phyloP scores from a whole-genome alignment of 1,140 invertebrate genomes.

The Lepidurus arcticus region DNA sequence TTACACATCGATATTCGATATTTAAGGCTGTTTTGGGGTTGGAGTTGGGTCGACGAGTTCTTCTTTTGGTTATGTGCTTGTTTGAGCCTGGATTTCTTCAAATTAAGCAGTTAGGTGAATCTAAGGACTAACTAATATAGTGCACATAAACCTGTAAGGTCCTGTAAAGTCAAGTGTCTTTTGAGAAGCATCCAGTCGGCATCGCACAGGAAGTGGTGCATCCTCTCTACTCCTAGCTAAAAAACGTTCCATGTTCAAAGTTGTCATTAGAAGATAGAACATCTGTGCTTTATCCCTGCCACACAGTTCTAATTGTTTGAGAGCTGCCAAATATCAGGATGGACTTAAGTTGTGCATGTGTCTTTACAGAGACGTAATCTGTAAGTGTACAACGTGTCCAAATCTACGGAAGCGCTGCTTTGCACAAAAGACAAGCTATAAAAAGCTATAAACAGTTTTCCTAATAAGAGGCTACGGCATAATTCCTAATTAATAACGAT shows the following conservation, averaged over 20 bases:
- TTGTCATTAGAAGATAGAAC: not conserved
- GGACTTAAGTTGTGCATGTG: not conserved
- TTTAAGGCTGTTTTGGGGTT: not conserved
- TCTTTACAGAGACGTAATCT: not conserved
- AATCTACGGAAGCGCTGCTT: not conserved
- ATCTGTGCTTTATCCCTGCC: not conserved
- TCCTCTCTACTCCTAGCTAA: not conserved
- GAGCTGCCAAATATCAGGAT: not conserved
- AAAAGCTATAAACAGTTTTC: not conserved
- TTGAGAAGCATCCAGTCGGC: not conserved
- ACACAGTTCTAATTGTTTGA: not conserved
- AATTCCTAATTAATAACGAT: constrained; percentile 44
- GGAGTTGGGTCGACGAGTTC: not conserved
- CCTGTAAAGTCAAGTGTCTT: not conserved
- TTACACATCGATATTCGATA: not conserved
- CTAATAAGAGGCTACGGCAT: not conserved
- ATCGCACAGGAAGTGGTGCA: not conserved
- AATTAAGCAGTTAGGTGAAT: not conserved
- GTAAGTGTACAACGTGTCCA: not conserved
- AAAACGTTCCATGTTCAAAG: not conserved
- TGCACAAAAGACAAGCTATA: not conserved
- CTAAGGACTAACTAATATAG: not conserved
- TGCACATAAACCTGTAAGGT: not conserved
- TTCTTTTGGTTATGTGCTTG: not conserved
- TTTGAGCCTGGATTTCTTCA: not conserved